Percentiles rank a stretch among this genome's conserved stretches.
Evolutionary conservation across 2,797 vertebrate species (phyloP).

Genomic region (Chaetodon trifasciatus): DNA sequence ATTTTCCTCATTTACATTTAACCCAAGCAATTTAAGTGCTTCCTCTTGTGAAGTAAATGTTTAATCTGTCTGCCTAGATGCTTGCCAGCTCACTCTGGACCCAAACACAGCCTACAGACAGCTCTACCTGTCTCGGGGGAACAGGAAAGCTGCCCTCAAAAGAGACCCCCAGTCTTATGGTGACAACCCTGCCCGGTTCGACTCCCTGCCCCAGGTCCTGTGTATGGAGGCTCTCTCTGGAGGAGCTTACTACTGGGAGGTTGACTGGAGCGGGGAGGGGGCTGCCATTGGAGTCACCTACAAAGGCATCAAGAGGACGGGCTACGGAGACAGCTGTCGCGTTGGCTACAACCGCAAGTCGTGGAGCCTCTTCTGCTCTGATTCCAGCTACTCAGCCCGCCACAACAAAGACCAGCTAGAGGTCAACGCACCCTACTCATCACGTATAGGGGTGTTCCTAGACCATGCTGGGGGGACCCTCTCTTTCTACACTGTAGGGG

Average conservation of each 20-base stretch:
- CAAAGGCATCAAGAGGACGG: conserved; percentile 86
- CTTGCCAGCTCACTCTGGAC: conserved; percentile 86
- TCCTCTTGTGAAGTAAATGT: conserved; percentile 28
- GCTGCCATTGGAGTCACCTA: conserved; percentile 86
- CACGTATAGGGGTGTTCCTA: conserved; percentile 88
- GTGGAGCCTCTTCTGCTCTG: conserved; percentile 89
- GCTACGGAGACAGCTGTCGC: conserved; percentile 85
- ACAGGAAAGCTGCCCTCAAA: conserved; percentile 86
- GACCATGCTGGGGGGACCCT: conserved; percentile 85
- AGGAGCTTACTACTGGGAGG: conserved; percentile 87
- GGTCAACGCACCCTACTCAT: conserved; percentile 83
- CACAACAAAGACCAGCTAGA: conserved; percentile 88
- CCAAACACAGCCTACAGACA: conserved; percentile 86
- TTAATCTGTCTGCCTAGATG: conserved; percentile 71
- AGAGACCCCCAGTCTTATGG: conserved; percentile 84
- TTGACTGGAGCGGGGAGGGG: conserved; percentile 89
- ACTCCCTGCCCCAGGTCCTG: conserved; percentile 88
- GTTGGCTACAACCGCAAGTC: conserved; percentile 90
- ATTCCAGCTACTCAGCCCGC: conserved; percentile 87
- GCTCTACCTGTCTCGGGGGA: conserved; percentile 85
- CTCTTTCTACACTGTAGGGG: conserved; percentile 85
- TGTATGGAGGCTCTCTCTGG: conserved; percentile 83
- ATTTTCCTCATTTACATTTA: conserved; percentile 43
- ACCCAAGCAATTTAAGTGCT: neutral
- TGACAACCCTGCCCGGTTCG: conserved; percentile 81